phyloP scores from a whole-genome alignment of 2,797 vertebrate genomes.

The Lycodopsis pacificus region DNA sequence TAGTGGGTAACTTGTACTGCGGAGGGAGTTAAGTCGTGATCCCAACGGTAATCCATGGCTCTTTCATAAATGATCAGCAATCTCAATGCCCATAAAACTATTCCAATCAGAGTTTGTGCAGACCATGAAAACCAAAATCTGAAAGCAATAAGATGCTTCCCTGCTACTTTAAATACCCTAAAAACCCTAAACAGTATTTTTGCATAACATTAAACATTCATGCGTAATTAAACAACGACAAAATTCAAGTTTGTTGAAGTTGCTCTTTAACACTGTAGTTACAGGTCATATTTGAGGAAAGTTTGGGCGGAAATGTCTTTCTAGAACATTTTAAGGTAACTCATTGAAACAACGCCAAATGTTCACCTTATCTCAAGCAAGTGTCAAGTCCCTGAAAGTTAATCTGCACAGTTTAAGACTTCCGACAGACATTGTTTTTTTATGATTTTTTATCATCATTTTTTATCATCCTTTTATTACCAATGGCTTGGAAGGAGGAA shows the following conservation, averaged over 20 bases:
- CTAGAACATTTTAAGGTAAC: too few species aligned
- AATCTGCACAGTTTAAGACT: background rate
- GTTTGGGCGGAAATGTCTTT: background rate
- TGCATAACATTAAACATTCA: background rate
- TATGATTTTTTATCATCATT: too few species aligned
- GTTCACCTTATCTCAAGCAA: background rate
- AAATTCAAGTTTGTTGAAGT: background rate
- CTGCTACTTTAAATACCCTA: background rate
- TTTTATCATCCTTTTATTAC: too few species aligned
- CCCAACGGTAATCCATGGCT: background rate
- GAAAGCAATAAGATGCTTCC: background rate
- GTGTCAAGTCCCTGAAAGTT: background rate
- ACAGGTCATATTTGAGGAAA: background rate
- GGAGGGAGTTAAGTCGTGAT: background rate
- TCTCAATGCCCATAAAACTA: background rate
- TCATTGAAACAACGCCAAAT: too few species aligned
- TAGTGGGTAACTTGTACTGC: background rate
- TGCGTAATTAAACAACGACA: background rate
- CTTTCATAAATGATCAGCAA: constrained; percentile 5
- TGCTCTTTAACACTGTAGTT: background rate
- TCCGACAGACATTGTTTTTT: background rate
- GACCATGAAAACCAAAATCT: constrained; percentile 13
- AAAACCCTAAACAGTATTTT: background rate
- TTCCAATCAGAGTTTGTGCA: background rate
- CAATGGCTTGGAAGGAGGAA: background rate